These are phyloP conservation scores for Teleogryllus oceanicus DNA, from an alignment of 2,888 invertebrate species.

Conservation along the genomic window DNA sequence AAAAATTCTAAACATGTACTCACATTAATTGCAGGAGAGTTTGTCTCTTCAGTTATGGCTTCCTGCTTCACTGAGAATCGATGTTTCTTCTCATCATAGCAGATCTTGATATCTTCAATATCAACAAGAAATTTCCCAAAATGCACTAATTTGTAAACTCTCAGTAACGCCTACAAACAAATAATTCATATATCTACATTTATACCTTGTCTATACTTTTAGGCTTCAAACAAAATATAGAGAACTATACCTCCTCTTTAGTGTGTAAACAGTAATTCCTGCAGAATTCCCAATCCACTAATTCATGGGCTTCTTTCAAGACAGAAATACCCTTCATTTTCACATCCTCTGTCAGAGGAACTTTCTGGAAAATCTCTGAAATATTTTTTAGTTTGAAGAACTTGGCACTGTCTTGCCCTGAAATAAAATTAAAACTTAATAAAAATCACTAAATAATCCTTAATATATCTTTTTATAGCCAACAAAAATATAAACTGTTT, in stretches of 20 bases:
- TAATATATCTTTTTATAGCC: neutral
- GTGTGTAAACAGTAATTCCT: constrained; percentile 54
- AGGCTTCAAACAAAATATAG: neutral
- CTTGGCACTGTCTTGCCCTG: constrained; percentile 35
- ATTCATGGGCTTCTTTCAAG: constrained; percentile 63
- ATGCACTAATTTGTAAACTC: constrained; percentile 72
- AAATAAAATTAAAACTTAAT: constrained; percentile 19
- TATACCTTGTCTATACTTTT: neutral
- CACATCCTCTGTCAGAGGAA: constrained; percentile 73
- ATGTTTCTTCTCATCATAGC: constrained; percentile 55
- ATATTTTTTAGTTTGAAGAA: constrained; percentile 33
- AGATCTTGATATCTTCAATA: constrained; percentile 64
- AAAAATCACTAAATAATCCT: neutral
- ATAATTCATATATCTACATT: neutral
- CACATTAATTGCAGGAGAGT: constrained; percentile 21
- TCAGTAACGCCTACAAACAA: constrained; percentile 56
- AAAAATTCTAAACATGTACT: neutral
- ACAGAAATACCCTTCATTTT: constrained; percentile 67
- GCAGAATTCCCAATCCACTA: constrained; percentile 66
- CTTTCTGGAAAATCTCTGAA: constrained; percentile 45
- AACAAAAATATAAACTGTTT: neutral
- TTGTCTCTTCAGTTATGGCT: neutral
- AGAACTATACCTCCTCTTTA: constrained; percentile 57
- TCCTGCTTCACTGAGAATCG: constrained; percentile 41
- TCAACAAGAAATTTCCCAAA: constrained; percentile 70